A percentile compares a stretch with the other conserved stretches of the same genome.
phyloP scores from a whole-genome alignment of 1,140 invertebrate species.

The Musca vetustissima region DNA sequence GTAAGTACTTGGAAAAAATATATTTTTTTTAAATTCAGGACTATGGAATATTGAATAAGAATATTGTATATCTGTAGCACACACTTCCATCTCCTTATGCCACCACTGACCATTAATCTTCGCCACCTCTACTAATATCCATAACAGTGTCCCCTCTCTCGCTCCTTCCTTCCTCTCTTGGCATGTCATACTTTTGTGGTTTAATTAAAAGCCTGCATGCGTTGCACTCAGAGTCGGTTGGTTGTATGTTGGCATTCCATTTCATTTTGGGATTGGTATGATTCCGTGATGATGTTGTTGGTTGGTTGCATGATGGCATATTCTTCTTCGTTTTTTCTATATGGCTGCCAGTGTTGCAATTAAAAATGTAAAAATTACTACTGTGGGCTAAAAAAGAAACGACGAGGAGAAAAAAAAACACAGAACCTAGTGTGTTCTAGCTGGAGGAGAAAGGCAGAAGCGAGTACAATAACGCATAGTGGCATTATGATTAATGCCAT shows the following conservation, averaged over 20 bases:
- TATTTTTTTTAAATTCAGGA: no score
- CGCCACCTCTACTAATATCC: no score
- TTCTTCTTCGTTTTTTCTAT: neutral
- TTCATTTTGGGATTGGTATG: no score
- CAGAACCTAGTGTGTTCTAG: neutral
- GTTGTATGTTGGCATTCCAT: no score
- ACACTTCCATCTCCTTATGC: no score
- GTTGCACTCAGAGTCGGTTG: neutral
- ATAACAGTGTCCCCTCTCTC: no score
- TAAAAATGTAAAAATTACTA: conserved; percentile 11
- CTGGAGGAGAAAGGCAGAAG: neutral
- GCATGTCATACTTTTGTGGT: conserved; percentile 3
- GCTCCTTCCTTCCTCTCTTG: neutral
- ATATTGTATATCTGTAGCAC: no score
- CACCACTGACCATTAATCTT: no score
- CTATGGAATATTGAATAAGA: no score
- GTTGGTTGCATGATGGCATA: neutral
- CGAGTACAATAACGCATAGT: neutral
- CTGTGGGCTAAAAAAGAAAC: neutral
- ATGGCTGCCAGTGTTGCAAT: conserved; percentile 17
- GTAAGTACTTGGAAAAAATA: no score
- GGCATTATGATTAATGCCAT: neutral
- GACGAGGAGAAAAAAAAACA: neutral
- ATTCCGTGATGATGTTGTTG: no score
- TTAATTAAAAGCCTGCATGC: conserved; percentile 21